These are phyloP conservation scores for Struthio camelus DNA, from an alignment of 2,113 vertebrate species.

Conservation along the genomic window DNA sequence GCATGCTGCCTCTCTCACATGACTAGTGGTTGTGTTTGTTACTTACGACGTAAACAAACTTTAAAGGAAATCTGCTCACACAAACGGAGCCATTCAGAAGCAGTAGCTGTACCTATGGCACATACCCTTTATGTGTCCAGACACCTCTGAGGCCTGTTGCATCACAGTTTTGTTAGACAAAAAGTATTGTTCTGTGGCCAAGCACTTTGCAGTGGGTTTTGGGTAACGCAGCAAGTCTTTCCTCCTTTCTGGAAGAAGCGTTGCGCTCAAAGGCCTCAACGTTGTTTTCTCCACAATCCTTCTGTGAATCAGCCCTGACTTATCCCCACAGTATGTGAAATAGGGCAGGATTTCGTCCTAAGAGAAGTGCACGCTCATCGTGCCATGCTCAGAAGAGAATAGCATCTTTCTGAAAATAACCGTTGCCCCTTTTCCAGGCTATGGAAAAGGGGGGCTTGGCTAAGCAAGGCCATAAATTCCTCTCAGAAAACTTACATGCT, in stretches of 20 bases:
- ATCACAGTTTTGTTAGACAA: neutral
- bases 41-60: neutral
- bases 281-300: neutral
- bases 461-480: no score
- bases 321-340: neutral
- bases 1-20: neutral
- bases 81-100: neutral
- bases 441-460: no score
- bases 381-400: no score
- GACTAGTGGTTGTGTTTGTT: neutral
- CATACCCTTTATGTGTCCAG: neutral
- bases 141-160: neutral
- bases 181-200: neutral
- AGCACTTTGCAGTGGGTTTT: neutral
- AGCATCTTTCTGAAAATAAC: neutral
- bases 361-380: neutral
- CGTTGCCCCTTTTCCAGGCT: neutral
- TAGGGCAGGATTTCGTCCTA: neutral
- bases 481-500: neutral
- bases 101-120: neutral
- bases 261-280: neutral
- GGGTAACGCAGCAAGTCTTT: neutral
- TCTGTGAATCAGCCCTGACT: neutral
- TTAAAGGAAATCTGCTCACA: neutral
- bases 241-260: neutral